Evolutionary conservation across 1,140 invertebrate genomes (phyloP), one percentile per base, ranked within the genome.

Genomic region (Heterodera carotae): DNA sequence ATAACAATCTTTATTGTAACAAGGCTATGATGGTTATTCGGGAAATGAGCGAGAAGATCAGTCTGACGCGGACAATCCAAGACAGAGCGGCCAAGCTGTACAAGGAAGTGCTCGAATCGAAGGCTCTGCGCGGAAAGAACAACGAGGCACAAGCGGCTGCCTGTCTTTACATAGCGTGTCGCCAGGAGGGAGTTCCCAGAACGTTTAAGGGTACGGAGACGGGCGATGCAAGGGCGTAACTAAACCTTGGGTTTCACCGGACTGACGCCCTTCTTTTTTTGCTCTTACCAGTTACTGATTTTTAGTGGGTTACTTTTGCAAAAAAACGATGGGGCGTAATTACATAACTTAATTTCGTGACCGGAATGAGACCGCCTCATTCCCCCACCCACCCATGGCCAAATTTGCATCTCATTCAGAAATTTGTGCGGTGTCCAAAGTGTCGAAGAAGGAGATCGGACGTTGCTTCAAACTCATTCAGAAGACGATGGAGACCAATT

Each of bases 371-470:
- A n/a, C n/a, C n/a, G n/a, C n/a, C n/a, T n/a, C n/a, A n/a, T n/a
- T n/a, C n/a, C n/a, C n/a, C n/a, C n/a, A n/a, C n/a, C n/a, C n/a
- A n/a, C n/a, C n/a, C n/a, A n/a, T n/a, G n/a, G n/a, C n/a, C n/a
- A n/a, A n/a, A n/a, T n/a, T n/a, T n/a, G n/a, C n/a, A n/a, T n/a
- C n/a, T n/a, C n/a, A n/a, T n/a, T 83, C 90, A 89, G 96, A 98
- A 91, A 98, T 98, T 69, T 98, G 96, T 90, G 95, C 96, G 10
- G 94, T 98, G 36, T 97, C 95, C 84, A 97, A 96, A 90, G 95
- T 99, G 66, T 97, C 96, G 81, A 99, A 99, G 89, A 98, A 98
- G 88, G 97, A 99, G 90, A 99, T 99, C 83, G 97, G 97, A 2
- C 89, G 96, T 82, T 96, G 94, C 86, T 98, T 97, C 85, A 97